Conservation (phyloP, 2,113 vertebrate genomes). For the Gnathonemus longibarbis region DNA sequence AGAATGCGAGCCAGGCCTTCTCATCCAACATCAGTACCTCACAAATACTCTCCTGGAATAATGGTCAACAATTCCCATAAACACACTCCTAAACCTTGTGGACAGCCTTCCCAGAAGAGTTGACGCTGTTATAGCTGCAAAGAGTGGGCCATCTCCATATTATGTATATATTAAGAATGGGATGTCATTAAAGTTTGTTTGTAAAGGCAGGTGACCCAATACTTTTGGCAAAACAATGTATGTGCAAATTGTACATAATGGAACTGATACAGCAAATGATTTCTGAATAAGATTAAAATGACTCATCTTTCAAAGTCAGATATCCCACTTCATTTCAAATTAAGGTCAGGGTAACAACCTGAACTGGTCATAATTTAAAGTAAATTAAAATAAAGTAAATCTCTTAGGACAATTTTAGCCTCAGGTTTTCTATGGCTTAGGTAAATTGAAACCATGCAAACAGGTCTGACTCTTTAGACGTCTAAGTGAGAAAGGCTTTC, state of each 20-base stretch:
- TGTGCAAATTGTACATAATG: neutral
- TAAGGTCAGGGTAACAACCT: neutral
- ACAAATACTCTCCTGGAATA: too few species aligned
- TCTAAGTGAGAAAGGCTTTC: neutral
- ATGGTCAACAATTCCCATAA: too few species aligned
- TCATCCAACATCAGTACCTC: too few species aligned
- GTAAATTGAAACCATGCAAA: neutral
- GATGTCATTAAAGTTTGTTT: too few species aligned
- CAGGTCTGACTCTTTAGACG: neutral
- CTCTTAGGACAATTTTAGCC: neutral
- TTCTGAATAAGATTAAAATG: neutral
- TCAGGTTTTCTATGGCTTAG: neutral
- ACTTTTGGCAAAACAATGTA: too few species aligned
- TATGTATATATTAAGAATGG: too few species aligned
- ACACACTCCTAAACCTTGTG: too few species aligned
- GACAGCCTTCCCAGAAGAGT: too few species aligned
- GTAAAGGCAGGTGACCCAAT: too few species aligned
- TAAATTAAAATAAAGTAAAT: neutral
- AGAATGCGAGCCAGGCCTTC: too few species aligned
- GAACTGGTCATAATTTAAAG: neutral
- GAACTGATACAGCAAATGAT: neutral
- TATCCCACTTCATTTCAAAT: neutral
- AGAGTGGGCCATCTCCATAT: too few species aligned
- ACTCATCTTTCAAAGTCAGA: neutral
- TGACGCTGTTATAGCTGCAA: too few species aligned